A percentile compares a stretch with the other conserved stretches of the same genome.
phyloP scores from a whole-genome alignment of 1,140 invertebrate genomes.

The Orchesella cincta region DNA sequence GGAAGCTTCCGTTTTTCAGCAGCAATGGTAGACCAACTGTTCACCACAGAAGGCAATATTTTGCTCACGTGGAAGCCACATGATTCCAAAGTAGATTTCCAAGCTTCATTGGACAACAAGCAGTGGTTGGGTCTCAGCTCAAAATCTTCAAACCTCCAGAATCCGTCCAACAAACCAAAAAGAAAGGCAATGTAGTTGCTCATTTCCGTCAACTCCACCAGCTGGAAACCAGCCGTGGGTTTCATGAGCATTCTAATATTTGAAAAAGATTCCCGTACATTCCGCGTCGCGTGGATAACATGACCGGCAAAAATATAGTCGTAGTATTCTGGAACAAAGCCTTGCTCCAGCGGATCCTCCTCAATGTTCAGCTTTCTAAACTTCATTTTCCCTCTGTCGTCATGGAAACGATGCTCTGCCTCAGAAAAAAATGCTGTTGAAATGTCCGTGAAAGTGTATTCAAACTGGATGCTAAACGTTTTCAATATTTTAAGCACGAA shows the following conservation, averaged over 20 bases:
- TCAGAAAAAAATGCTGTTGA: not conserved
- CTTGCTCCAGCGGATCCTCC: not conserved
- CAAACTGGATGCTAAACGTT: not conserved
- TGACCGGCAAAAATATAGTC: no score
- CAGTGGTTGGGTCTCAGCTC: no score
- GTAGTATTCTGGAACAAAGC: not conserved
- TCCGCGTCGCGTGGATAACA: not conserved
- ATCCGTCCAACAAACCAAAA: not conserved
- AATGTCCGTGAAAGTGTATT: not conserved
- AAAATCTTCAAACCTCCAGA: no score
- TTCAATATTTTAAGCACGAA: not conserved
- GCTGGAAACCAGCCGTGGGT: not conserved
- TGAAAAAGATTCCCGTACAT: not conserved
- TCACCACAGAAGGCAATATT: no score
- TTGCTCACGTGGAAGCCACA: no score
- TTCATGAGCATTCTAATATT: not conserved
- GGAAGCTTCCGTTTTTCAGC: no score
- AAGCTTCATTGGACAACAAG: no score
- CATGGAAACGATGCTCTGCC: not conserved
- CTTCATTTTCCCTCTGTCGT: not conserved
- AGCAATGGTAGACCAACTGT: no score
- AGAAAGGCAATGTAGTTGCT: not conserved
- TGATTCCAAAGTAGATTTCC: no score
- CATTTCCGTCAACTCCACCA: not conserved
- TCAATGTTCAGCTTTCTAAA: not conserved